phyloP scores from a whole-genome alignment of 2,888 invertebrate genomes.

The Azorinus chamasolen region DNA sequence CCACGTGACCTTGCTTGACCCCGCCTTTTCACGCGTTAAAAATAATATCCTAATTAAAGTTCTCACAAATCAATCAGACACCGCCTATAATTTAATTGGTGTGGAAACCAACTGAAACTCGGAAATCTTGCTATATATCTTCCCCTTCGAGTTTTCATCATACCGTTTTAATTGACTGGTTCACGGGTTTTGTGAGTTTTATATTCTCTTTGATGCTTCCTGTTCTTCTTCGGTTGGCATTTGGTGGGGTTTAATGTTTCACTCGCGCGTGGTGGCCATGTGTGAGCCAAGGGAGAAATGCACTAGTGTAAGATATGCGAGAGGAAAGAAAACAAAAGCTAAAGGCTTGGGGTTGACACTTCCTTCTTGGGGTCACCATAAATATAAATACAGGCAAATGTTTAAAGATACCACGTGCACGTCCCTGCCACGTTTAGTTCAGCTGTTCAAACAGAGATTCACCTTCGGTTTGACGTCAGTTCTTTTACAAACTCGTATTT shows the following conservation, averaged over 20 bases:
- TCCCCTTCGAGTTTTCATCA: constrained; percentile 21
- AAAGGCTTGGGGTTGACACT: constrained; percentile 51
- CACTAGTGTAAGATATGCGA: constrained; percentile 14
- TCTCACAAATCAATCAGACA: constrained; percentile 20
- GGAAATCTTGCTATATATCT: too few species aligned
- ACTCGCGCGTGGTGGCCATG: constrained; percentile 9
- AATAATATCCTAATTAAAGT: constrained; percentile 40
- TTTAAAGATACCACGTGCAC: too few species aligned
- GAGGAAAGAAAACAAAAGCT: constrained; percentile 53
- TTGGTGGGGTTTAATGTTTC: too few species aligned
- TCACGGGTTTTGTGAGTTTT: constrained; percentile 39
- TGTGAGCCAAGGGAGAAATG: neutral
- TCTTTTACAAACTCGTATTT: too few species aligned
- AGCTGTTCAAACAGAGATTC: too few species aligned
- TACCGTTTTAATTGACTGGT: constrained; percentile 39
- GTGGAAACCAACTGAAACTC: too few species aligned
- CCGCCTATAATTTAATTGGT: too few species aligned
- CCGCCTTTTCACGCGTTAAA: constrained; percentile 26
- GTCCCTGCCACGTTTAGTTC: too few species aligned
- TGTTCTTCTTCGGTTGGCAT: constrained; percentile 11
- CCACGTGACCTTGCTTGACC: constrained; percentile 34
- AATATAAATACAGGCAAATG: too few species aligned
- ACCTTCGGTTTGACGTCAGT: too few species aligned
- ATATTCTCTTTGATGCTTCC: constrained; percentile 58
- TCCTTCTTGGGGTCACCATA: neutral